Evolutionary conservation across 2,113 vertebrate genomes (phyloP).

Genomic region (Pterocles gutturalis): DNA sequence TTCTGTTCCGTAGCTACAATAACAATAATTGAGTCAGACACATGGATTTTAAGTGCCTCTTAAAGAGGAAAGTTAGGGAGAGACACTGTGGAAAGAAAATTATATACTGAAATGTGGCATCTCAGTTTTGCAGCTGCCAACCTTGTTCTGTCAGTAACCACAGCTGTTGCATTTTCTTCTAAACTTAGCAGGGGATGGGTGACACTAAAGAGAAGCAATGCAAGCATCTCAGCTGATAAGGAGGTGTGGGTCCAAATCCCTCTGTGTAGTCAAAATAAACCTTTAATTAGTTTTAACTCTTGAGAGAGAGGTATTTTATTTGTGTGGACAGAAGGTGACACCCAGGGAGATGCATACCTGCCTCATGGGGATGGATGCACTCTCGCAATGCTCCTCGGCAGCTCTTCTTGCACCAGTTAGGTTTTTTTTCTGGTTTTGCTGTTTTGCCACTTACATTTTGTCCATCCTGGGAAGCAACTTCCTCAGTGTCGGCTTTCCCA

Average conservation of each 20-base stretch:
- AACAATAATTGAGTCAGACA: conserved; percentile 76
- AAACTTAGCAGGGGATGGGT: conserved; percentile 40
- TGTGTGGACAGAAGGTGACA: neutral
- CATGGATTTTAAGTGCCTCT: conserved; percentile 68
- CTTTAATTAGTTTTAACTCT: neutral
- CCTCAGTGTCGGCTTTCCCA: neutral
- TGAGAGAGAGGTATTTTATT: neutral
- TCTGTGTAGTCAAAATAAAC: neutral
- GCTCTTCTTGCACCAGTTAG: neutral
- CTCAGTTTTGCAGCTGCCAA: conserved; percentile 63
- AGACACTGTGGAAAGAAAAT: conserved; percentile 49
- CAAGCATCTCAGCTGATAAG: neutral
- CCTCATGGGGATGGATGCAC: neutral
- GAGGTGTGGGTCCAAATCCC: neutral
- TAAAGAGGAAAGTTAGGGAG: conserved; percentile 72
- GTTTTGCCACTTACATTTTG: neutral
- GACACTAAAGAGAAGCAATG: conserved; percentile 18
- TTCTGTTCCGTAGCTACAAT: conserved; percentile 5
- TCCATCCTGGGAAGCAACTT: neutral
- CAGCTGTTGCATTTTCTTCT: conserved; percentile 43
- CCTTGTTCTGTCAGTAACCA: conserved; percentile 44
- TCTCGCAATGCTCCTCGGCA: accelerated
- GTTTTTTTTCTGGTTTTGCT: neutral
- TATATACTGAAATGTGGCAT: conserved; percentile 47
- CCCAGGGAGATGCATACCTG: neutral